phyloP scores from a whole-genome alignment of 2,888 invertebrate species.

The Archips crataeganus region DNA sequence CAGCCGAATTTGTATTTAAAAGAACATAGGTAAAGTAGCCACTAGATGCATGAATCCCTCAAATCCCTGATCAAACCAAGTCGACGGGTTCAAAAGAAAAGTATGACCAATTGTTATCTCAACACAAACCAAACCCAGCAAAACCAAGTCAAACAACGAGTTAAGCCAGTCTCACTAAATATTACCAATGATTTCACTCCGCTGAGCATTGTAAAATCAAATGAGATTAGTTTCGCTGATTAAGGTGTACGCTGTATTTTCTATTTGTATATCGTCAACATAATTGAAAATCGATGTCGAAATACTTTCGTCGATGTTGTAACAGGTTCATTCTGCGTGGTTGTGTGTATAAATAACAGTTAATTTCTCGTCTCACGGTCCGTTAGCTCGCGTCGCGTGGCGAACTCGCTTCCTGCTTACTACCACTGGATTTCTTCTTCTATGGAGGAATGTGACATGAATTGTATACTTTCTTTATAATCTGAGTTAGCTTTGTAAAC shows the following conservation, averaged over 20 bases:
- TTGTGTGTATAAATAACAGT: conserved; percentile 78
- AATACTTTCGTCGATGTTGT: conserved; percentile 71
- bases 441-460: conserved; percentile 49
- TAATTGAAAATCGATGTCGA: conserved; percentile 61
- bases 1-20: not conserved
- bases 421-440: conserved; percentile 61
- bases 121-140: not conserved
- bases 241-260: not conserved
- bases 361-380: conserved; percentile 82
- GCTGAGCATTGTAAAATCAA: conserved; percentile 10
- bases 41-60: too few relatives aligned
- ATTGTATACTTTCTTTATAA: conserved; percentile 32
- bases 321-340: conserved; percentile 73
- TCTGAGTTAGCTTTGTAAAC: conserved; percentile 28
- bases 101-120: not conserved
- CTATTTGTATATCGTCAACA: conserved; percentile 27
- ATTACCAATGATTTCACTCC: conserved; percentile 9
- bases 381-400: conserved; percentile 80
- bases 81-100: not conserved
- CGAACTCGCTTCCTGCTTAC: conserved; percentile 71
- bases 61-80: too few relatives aligned
- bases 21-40: too few relatives aligned
- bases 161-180: not conserved
- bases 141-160: not conserved
- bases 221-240: conserved; percentile 5